phyloP scores from a whole-genome alignment of 2,113 vertebrate genomes.

The Hystrix cristata region DNA sequence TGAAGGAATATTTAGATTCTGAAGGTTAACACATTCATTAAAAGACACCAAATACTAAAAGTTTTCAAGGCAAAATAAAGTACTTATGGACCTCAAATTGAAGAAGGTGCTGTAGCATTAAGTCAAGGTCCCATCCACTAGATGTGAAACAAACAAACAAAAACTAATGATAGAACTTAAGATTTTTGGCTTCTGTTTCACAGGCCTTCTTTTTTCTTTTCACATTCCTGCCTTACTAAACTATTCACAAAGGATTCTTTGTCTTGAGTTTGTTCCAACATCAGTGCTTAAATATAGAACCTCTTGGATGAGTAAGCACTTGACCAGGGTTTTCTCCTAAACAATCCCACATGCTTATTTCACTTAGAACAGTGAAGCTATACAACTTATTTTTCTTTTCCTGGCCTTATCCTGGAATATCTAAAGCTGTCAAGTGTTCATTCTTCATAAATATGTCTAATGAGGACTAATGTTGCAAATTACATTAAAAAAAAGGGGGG shows the following conservation, averaged over 20 bases:
- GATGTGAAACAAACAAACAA: neutral
- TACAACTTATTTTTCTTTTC: neutral
- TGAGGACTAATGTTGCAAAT: neutral
- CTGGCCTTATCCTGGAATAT: neutral
- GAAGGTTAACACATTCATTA: neutral
- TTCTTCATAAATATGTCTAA: slow-evolving; percentile 1
- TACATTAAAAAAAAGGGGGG: neutral
- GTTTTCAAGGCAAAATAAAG: slow-evolving; percentile 24
- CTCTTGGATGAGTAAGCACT: slow-evolving; percentile 13
- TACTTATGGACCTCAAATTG: neutral
- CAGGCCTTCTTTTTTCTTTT: neutral
- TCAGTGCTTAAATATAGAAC: slow-evolving; percentile 54
- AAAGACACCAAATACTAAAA: neutral
- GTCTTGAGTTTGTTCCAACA: slow-evolving; percentile 45
- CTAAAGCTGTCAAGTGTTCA: neutral
- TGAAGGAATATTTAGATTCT: neutral
- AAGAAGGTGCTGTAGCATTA: neutral
- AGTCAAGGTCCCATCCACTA: neutral
- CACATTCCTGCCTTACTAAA: slow-evolving; percentile 39
- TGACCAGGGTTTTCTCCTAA: slow-evolving; percentile 37
- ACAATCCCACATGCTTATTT: neutral
- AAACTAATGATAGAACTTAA: neutral
- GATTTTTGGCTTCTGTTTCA: neutral
- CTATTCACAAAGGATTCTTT: slow-evolving; percentile 40
- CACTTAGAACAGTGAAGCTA: neutral